Evolutionary conservation across 2,113 vertebrate species (phyloP).

Genomic region (Mormoops blainvillei): DNA sequence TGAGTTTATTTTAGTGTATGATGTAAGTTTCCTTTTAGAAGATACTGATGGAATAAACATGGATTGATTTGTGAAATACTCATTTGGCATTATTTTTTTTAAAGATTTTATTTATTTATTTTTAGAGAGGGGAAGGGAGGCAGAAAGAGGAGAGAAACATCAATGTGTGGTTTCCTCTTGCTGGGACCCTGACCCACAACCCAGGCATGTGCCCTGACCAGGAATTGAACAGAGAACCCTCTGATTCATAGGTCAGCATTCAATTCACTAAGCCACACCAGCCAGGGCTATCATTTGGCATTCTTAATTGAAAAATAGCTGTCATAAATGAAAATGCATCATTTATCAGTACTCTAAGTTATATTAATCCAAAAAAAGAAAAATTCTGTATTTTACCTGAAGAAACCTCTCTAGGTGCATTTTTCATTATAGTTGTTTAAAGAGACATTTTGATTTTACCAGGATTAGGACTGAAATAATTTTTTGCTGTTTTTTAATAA

Average conservation of each 20-base stretch:
- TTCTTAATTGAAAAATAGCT: neutral
- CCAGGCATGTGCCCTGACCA: too few species aligned
- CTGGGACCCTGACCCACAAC: too few species aligned
- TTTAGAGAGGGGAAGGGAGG: too few species aligned
- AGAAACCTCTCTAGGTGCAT: neutral
- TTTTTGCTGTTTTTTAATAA: neutral
- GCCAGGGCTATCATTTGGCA: too few species aligned
- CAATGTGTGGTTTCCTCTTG: too few species aligned
- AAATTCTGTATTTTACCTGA: neutral
- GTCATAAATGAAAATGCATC: neutral
- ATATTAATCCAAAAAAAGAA: neutral
- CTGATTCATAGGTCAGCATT: too few species aligned
- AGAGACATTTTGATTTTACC: neutral
- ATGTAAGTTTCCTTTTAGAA: too few species aligned
- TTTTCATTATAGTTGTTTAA: neutral
- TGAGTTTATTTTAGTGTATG: too few species aligned
- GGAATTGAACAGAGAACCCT: too few species aligned
- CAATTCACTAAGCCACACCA: too few species aligned
- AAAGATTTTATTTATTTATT: too few species aligned
- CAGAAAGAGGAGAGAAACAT: too few species aligned
- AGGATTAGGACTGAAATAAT: neutral
- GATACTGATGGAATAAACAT: neutral
- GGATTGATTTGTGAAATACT: neutral
- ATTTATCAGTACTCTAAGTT: neutral
- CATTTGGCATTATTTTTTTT: neutral